phyloP scores from a whole-genome alignment of 2,113 vertebrate species.

The Upupa epops region DNA sequence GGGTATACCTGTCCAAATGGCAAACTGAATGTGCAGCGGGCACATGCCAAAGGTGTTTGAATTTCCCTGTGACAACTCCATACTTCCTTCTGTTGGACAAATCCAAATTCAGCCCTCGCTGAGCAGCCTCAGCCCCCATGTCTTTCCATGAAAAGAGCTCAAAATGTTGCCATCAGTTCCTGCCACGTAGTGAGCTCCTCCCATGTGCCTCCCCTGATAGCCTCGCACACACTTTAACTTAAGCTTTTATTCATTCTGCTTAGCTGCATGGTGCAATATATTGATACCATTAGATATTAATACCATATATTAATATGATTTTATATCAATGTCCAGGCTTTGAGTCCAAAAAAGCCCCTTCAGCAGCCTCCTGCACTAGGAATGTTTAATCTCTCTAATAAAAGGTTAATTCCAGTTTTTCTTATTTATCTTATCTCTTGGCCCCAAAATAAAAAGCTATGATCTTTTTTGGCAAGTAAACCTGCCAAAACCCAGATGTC shows the following conservation, averaged over 20 bases:
- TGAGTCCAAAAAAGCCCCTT: background rate
- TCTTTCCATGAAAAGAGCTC: background rate
- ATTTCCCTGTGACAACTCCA: background rate
- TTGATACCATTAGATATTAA: no score
- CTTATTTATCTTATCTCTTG: slow-evolving; percentile 47
- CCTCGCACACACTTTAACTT: background rate
- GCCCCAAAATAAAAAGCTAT: background rate
- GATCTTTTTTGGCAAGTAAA: slow-evolving; percentile 11
- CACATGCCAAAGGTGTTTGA: no score
- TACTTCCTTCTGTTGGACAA: background rate
- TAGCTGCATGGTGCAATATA: background rate
- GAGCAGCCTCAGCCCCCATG: background rate
- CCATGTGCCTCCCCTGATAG: background rate
- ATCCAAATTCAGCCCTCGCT: background rate
- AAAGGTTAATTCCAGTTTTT: slow-evolving; percentile 25
- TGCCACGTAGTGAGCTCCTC: background rate
- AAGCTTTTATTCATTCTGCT: background rate
- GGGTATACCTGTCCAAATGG: no score
- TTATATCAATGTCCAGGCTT: background rate
- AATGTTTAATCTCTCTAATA: background rate
- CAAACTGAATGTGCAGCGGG: no score
- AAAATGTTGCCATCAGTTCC: background rate
- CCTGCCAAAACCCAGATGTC: background rate
- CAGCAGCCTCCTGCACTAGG: background rate
- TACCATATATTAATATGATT: no score